Conservation (phyloP, 2,888 invertebrate species). For the Tortrix viridana region DNA sequence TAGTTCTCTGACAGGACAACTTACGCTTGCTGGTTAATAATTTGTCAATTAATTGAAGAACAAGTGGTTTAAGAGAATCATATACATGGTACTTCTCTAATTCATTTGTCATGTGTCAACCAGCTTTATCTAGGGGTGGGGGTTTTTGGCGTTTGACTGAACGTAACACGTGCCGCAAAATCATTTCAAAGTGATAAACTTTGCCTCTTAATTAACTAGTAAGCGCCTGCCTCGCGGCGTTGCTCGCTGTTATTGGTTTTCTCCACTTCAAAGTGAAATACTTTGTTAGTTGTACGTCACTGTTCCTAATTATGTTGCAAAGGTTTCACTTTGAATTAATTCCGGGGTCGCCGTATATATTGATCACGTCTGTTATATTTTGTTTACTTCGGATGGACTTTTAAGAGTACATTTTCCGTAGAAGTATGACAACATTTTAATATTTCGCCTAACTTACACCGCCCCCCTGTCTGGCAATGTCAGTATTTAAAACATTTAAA, state of each 20-base stretch:
- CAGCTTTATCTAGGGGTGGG: not conserved
- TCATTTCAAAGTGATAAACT: constrained; percentile 1
- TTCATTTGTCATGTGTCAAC: too few relatives aligned
- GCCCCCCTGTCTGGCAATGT: too few relatives aligned
- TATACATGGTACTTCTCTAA: too few relatives aligned
- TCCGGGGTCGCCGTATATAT: not conserved
- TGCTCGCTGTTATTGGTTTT: constrained; percentile 5
- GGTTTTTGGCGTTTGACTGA: not conserved
- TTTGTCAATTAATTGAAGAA: too few relatives aligned
- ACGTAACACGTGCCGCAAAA: not conserved
- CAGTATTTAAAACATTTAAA: too few relatives aligned
- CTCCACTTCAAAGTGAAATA: constrained; percentile 3
- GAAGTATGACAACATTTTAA: too few relatives aligned
- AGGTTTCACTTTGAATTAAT: constrained; percentile 1
- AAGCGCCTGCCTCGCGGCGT: not conserved
- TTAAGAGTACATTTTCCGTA: too few relatives aligned
- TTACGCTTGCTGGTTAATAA: too few relatives aligned
- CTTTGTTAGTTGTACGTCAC: constrained; percentile 3
- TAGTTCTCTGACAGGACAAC: too few relatives aligned
- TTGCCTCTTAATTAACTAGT: not conserved
- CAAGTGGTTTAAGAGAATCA: too few relatives aligned
- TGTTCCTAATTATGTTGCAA: constrained; percentile 5
- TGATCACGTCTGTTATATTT: not conserved
- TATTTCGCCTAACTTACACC: too few relatives aligned
- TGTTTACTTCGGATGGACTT: not conserved